Percentiles rank a stretch among this genome's conserved stretches.
These are phyloP conservation scores for Macrosoma leucophasiata DNA, from an alignment of 2,888 invertebrate genomes.

Conservation along the genomic window DNA sequence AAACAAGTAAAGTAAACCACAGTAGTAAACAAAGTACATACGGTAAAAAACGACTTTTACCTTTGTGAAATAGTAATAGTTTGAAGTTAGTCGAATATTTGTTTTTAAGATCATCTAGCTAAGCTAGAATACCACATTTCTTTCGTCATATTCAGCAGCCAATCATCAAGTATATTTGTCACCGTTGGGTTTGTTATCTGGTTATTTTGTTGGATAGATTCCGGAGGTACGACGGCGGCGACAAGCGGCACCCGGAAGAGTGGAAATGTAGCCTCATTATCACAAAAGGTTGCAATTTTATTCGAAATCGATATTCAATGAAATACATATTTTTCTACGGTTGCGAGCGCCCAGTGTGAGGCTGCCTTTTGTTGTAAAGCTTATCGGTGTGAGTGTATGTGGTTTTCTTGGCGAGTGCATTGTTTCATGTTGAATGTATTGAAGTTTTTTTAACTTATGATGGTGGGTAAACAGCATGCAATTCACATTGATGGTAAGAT, in stretches of 20 bases:
- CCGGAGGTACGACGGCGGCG: slow-evolving; percentile 57
- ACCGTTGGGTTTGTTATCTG: slow-evolving; percentile 70
- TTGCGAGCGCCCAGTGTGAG: slow-evolving; percentile 32
- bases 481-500: no score
- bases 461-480: neutral
- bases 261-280: slow-evolving; percentile 74
- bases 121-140: no score
- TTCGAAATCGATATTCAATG: slow-evolving; percentile 74
- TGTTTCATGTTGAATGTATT: neutral
- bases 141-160: no score
- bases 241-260: slow-evolving; percentile 61
- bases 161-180: no score
- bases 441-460: neutral
- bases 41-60: no score
- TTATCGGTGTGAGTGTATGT: no score
- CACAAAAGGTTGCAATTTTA: slow-evolving; percentile 75
- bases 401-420: no score
- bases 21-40: no score
- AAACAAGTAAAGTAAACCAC: no score
- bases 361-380: slow-evolving; percentile 21
- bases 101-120: no score
- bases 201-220: slow-evolving; percentile 74
- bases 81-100: no score
- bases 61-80: no score
- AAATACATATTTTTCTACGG: slow-evolving; percentile 47